Base-by-base conservation (phyloP, 2,797 vertebrate genomes). In the Megaceryle alcyon region DNA sequence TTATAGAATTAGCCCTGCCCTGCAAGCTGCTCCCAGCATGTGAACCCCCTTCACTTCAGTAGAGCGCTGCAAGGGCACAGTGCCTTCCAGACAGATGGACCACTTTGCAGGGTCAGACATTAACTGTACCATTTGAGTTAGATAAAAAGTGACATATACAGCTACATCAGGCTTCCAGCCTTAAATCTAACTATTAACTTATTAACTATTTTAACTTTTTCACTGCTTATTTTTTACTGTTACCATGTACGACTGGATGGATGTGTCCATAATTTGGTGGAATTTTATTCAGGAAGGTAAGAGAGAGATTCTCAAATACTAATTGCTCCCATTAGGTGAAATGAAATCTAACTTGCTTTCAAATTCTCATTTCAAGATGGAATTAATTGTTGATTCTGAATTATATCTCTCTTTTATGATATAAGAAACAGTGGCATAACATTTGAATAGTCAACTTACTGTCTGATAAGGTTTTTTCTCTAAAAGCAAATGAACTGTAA, bases 21-120 rank as follows among this genome's bases (percentile, higher is more conserved):
- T 86, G 35, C 82, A 94, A 95, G 72, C 69, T 94, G 72, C 69
- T 95, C 48, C 53, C 1, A 0, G 44, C 35, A 68, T 7, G 2
- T 86, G 69, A 88, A 75, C 26, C 37, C 71, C 44, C 57, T 31
- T 78, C 76, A 89, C 86, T 78, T 75, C 64, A 82, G 10, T n/a
- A 41, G 57, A 33, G 35, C 16, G 81, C 37, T 65, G 25, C 68
- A 92, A 82, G 57, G 87, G 28, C 82, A 68, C n/a, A 10, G 14
- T 48, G 60, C 33, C 66, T 94, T 89, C 53, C 57, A 81, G 37
- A 22, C 72, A 90, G 85, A 83, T 78, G 87, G 87, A 48, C 25
- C 61, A 65, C 33, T 95, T 88, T 66, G 41, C 59, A 57, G 53
- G 65, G 57, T 86, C 85, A 90, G 69, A 90, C 64, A 82, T 91